Percentiles rank a stretch among this genome's conserved stretches.
These are phyloP conservation scores for Indri indri DNA, from an alignment of 2,113 vertebrate genomes.

Conservation along the genomic window DNA sequence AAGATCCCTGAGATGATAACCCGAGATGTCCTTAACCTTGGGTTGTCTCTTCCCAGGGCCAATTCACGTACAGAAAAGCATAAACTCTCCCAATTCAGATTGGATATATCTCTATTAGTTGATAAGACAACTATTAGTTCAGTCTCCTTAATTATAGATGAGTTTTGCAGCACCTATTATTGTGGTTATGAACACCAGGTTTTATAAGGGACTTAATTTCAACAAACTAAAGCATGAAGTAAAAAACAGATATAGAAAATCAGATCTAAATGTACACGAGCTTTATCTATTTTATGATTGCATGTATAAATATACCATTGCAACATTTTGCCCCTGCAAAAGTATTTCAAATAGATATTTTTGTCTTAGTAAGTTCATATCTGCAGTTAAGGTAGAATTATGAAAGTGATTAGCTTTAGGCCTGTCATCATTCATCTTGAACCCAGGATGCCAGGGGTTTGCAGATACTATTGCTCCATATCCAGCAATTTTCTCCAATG, in stretches of 20 bases:
- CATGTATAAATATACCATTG: background rate
- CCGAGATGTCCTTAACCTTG: background rate
- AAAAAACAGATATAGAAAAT: background rate
- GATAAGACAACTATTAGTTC: background rate
- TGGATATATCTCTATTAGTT: background rate
- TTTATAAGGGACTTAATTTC: background rate
- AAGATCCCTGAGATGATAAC: background rate
- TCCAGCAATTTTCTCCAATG: background rate
- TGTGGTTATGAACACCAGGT: background rate
- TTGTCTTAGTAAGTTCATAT: background rate
- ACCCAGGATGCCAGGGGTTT: background rate
- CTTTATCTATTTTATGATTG: background rate
- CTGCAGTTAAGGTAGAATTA: background rate
- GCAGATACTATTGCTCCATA: background rate
- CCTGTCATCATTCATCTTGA: background rate
- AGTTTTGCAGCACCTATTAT: background rate
- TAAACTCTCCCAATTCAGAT: background rate
- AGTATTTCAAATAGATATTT: background rate
- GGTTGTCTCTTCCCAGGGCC: background rate
- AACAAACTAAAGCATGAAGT: background rate
- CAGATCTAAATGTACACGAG: background rate
- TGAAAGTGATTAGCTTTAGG: background rate
- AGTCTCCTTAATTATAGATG: background rate
- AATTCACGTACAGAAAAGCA: background rate
- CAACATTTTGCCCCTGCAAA: background rate